phyloP scores from a whole-genome alignment of 2,888 invertebrate genomes.

The Coenonympha arcania region DNA sequence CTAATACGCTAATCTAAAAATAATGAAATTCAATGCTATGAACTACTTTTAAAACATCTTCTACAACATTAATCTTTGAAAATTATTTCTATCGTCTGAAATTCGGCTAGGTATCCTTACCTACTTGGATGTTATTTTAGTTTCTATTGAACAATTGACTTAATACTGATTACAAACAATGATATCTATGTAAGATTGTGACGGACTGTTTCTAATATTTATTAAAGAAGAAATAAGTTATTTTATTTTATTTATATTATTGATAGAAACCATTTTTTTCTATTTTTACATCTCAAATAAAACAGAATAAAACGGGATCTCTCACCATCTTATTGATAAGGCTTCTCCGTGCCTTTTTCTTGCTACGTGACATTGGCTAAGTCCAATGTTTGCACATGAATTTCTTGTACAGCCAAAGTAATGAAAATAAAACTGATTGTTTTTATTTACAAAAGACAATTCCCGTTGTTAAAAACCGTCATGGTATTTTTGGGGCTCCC shows the following conservation, averaged over 20 bases:
- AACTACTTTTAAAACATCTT: neutral
- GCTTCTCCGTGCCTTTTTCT: neutral
- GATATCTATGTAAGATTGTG: no score
- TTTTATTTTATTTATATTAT: no score
- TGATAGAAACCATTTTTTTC: neutral
- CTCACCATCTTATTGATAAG: neutral
- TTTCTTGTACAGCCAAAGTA: neutral
- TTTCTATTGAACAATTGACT: no score
- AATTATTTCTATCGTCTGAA: neutral
- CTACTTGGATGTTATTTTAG: no score
- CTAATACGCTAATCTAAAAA: neutral
- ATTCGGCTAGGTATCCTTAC: no score
- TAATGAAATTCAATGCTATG: neutral
- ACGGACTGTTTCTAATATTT: no score
- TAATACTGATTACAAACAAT: no score
- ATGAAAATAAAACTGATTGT: no score
- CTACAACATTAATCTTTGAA: neutral
- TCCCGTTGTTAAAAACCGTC: no score
- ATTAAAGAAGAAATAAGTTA: no score
- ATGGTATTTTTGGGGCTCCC: no score
- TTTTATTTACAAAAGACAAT: no score
- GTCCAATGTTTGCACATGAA: neutral
- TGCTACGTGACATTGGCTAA: conserved; percentile 5
- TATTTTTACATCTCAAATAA: neutral
- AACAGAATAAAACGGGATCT: neutral